Percentiles rank a stretch among this genome's conserved stretches.
Evolutionary conservation across 2,113 vertebrate genomes (phyloP).

Genomic region (Pelecanus crispus): DNA sequence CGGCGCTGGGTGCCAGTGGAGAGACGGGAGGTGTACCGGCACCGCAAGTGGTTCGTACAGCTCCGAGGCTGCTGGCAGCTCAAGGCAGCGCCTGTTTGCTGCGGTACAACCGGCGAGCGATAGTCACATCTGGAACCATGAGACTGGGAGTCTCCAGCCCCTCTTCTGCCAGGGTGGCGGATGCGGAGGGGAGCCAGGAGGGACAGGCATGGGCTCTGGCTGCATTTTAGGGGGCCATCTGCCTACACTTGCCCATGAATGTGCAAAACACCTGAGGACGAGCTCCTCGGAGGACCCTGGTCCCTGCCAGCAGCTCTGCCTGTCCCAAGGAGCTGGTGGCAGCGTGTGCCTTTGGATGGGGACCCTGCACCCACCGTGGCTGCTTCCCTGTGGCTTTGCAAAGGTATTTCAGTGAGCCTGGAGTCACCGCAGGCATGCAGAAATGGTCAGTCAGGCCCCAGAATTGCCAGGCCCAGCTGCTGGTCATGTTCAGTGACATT

Average conservation of each 20-base stretch:
- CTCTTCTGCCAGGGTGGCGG: neutral
- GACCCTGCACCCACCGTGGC: rapidly evolving
- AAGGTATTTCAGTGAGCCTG: neutral
- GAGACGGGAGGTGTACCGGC: neutral
- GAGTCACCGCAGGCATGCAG: neutral
- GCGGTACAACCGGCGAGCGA: rapidly evolving
- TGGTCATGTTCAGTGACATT: neutral
- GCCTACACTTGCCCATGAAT: neutral
- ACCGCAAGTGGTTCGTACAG: neutral
- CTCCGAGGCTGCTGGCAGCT: neutral
- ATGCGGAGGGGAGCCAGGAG: neutral
- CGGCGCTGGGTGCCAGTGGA: neutral
- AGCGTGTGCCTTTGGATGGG: neutral
- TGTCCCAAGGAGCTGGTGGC: neutral
- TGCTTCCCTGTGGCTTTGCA: neutral
- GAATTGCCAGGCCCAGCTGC: neutral
- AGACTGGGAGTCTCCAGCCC: too few species aligned
- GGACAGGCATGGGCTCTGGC: neutral
- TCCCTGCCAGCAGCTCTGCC: neutral
- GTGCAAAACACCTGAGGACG: neutral
- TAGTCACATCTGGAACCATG: neutral
- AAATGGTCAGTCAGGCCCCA: neutral
- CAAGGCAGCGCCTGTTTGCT: neutral
- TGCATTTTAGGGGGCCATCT: neutral
- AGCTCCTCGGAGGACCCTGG: neutral